Evolutionary conservation across 64 coral and sea anemone species (phyloP), one percentile per base, ranked within the genome.

Genomic region (Actinia equina): DNA sequence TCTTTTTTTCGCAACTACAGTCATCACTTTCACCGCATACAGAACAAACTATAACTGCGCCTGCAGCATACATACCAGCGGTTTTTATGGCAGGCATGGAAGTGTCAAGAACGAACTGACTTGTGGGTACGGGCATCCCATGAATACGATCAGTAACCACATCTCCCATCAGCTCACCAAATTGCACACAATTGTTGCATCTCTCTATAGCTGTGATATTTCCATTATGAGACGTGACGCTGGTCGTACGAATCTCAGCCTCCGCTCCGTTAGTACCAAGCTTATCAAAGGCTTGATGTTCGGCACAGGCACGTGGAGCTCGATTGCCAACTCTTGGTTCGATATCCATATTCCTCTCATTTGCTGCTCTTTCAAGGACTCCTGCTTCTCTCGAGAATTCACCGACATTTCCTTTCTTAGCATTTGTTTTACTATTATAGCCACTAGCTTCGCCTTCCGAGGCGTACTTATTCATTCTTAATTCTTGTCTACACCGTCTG

Each of bases 121-220:
- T 5, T 71, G 67, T 71, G 12, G 67, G 67, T 13, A n/a, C 67
- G 12, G 67, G 67, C 27, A 71, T 71, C 27, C 27, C 67, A 71
- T 71, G 67, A 71, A 71, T 71, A 30, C 67, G 67, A 71, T 71
- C 67, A 71, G 67, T 71, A 13, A 13, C 5, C 67, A 71, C 67
- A 71, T 71, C 27, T 71, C 67, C 67, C 67, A 71, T 71, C 67
- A 71, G 67, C 19, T 71, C 67, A 13, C 27, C 67, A 71, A 71
- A 71, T 13, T 71, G 67, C 67, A n/a, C 27, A 13, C 67, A 71
- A 30, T 71, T 71, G 27, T 71, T 13, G 67, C 67, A 71, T 71
- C 67, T 71, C 67, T 30, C 12, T 71, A 71, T 13, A 71, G 67
- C 67, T 71, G 67, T 71, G 27, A 30, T 71, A 30, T 71, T 71